Evolutionary conservation across 1,140 invertebrate species (phyloP).

Genomic region (Drosophila obscura): DNA sequence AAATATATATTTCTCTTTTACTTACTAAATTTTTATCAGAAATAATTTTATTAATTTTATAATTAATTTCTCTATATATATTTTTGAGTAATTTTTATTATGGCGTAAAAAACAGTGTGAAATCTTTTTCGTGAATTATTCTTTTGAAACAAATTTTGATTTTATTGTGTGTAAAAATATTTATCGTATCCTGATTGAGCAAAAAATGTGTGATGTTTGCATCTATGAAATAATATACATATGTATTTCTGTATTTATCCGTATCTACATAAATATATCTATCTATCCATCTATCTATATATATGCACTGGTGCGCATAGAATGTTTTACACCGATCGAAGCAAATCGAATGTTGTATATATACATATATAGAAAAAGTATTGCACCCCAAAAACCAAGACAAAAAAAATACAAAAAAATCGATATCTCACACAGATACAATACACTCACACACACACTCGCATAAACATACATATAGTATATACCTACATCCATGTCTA

Average conservation of each 20-base stretch:
- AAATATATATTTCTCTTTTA: constrained; percentile 42
- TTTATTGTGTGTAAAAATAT: constrained; percentile 46
- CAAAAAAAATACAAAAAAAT: background rate
- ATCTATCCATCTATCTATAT: constrained; percentile 32
- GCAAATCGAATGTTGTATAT: no score
- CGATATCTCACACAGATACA: constrained; percentile 4
- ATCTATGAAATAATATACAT: constrained; percentile 28
- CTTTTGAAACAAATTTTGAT: constrained; percentile 1
- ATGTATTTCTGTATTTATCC: constrained; percentile 65
- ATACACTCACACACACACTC: constrained; percentile 30
- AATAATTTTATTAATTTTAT: background rate
- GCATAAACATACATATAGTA: constrained; percentile 24
- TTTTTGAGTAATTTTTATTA: constrained; percentile 25
- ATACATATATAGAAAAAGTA: no score
- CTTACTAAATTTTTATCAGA: constrained; percentile 68
- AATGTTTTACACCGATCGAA: no score
- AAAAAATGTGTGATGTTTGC: constrained; percentile 40
- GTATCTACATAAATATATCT: constrained; percentile 37
- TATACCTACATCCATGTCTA: constrained; percentile 4
- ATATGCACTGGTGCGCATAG: constrained; percentile 31
- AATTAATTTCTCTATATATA: constrained; percentile 16
- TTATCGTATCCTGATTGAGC: constrained; percentile 21
- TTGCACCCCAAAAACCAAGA: background rate
- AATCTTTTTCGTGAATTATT: constrained; percentile 78
- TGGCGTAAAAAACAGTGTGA: constrained; percentile 52